Conservation (phyloP, 1,140 invertebrate genomes). For the Diorhabda carinulata region DNA sequence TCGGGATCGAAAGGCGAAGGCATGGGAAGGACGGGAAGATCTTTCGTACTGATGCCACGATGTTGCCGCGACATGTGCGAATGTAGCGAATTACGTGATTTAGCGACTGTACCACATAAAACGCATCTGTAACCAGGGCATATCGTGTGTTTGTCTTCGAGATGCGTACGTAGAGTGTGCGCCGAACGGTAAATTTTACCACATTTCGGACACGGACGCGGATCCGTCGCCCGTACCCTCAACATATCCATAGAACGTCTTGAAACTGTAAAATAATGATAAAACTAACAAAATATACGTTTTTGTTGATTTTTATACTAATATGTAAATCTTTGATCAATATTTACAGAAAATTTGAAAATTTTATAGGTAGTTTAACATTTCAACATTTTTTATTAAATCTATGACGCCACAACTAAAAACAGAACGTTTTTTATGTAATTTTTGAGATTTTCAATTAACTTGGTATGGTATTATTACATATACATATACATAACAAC, state of each 20-base stretch:
- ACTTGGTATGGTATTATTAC: too few species aligned
- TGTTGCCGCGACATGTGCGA: conserved; percentile 91
- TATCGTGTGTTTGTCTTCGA: conserved; percentile 89
- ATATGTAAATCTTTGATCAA: too few species aligned
- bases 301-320: too few species aligned
- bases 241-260: conserved; percentile 76
- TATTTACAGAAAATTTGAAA: too few species aligned
- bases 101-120: conserved; percentile 85
- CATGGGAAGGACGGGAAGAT: conserved; percentile 85
- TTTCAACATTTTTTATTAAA: too few species aligned
- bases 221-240: conserved; percentile 84
- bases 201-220: conserved; percentile 85
- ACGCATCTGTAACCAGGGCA: conserved; percentile 88
- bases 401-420: too few species aligned
- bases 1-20: conserved; percentile 86
- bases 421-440: too few species aligned
- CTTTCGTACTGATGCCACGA: conserved; percentile 87
- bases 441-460: too few species aligned
- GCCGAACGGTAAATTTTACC: conserved; percentile 89
- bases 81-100: conserved; percentile 84
- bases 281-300: too few species aligned
- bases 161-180: conserved; percentile 82
- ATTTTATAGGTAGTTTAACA: too few species aligned
- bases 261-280: conserved; percentile 54
- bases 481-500: too few species aligned